These are phyloP conservation scores for Hypselothyrea guttata DNA, from an alignment of 2,888 invertebrate species.

Conservation along the genomic window DNA sequence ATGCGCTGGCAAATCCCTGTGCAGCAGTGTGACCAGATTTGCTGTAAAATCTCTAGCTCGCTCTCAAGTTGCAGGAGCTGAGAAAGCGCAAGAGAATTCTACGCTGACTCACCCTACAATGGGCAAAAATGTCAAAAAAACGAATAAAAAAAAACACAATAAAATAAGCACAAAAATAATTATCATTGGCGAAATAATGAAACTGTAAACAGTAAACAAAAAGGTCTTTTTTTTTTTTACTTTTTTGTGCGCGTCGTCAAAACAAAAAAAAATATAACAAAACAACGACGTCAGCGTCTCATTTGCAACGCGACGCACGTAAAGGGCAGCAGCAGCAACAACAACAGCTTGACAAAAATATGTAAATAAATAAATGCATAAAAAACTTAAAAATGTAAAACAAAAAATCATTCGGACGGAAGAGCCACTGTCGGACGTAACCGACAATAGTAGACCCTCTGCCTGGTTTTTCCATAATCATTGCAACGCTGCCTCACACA, in stretches of 20 bases:
- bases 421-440: too few species aligned
- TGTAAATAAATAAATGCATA: slow-evolving; percentile 65
- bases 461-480: too few species aligned
- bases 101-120: slow-evolving; percentile 34
- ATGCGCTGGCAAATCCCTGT: too few species aligned
- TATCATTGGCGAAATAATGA: slow-evolving; percentile 24
- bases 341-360: slow-evolving; percentile 39
- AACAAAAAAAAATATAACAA: neutral
- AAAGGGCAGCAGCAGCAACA: slow-evolving; percentile 27
- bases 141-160: neutral
- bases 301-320: slow-evolving; percentile 60
- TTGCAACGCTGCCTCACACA: too few species aligned
- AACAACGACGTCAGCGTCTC: slow-evolving; percentile 45
- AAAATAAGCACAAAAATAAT: slow-evolving; percentile 24
- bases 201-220: slow-evolving; percentile 55
- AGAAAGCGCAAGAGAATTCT: too few species aligned
- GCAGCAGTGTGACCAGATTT: neutral
- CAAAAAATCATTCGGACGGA: too few species aligned
- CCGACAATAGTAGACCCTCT: too few species aligned
- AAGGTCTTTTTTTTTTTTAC: slow-evolving; percentile 9
- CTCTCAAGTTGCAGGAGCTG: too few species aligned
- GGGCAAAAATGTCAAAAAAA: slow-evolving; percentile 12
- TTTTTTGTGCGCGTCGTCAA: slow-evolving; percentile 40
- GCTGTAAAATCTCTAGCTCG: too few species aligned
- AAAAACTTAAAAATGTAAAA: too few species aligned